These are phyloP conservation scores for Petrolisthes manimaculis DNA, from an alignment of 2,888 invertebrate genomes.

Conservation along the genomic window DNA sequence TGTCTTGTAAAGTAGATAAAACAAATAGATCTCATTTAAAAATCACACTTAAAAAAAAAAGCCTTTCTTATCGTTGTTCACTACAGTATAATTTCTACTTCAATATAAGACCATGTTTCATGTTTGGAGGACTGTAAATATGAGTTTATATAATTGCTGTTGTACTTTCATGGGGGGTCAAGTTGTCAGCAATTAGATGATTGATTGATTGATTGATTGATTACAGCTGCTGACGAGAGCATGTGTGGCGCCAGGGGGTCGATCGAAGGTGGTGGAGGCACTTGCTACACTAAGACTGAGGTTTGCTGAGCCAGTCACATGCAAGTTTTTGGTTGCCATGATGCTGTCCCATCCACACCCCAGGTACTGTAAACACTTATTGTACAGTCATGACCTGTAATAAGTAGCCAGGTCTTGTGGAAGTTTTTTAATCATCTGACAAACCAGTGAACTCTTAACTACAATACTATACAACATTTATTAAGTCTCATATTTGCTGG, in stretches of 20 bases:
- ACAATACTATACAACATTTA: too few species aligned
- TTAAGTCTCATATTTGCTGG: too few species aligned
- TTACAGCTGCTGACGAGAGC: constrained; percentile 84
- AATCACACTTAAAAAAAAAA: too few species aligned
- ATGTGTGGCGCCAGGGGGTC: constrained; percentile 78
- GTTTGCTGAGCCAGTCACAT: constrained; percentile 92
- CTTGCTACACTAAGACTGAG: constrained; percentile 87
- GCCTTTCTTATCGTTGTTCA: too few species aligned
- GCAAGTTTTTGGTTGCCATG: constrained; percentile 90
- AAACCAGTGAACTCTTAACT: not conserved
- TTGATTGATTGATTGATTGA: not conserved
- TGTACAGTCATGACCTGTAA: not conserved
- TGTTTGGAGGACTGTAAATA: not conserved
- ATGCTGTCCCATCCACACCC: constrained; percentile 74
- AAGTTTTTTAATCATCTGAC: too few species aligned
- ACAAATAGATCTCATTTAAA: too few species aligned
- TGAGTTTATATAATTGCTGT: not conserved
- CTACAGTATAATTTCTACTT: too few species aligned
- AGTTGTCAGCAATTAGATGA: not conserved
- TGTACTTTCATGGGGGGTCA: not conserved
- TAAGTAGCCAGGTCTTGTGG: too few species aligned
- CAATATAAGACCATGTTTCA: too few species aligned
- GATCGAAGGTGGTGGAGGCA: constrained; percentile 89
- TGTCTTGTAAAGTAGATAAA: too few species aligned
- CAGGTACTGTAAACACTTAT: constrained; percentile 45